Evolutionary conservation across 1,140 invertebrate species (phyloP).

Genomic region (Gryon sp.): DNA sequence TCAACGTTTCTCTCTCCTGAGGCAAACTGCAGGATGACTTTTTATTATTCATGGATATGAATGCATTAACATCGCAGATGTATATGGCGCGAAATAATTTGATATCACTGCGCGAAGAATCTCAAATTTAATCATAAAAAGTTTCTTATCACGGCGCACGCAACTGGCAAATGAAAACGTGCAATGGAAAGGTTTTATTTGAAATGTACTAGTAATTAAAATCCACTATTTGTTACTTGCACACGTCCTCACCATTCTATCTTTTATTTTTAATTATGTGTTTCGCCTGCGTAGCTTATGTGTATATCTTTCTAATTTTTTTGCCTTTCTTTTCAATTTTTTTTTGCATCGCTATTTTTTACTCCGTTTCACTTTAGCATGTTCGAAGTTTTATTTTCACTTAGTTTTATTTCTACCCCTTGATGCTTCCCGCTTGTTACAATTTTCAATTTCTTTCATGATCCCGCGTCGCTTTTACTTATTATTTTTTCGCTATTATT

Average conservation of each 20-base stretch:
- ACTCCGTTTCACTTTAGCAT: slow-evolving; percentile 2
- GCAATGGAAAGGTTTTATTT: no score
- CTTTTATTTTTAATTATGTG: slow-evolving; percentile 18
- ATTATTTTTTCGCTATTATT: slow-evolving; percentile 27
- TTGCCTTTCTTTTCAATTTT: slow-evolving; percentile 12
- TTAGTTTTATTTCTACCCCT: slow-evolving; percentile 13
- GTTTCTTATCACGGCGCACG: background rate
- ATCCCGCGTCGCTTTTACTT: slow-evolving; percentile 25
- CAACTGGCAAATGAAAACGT: no score
- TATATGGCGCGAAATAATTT: slow-evolving; percentile 4
- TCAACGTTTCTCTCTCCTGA: no score
- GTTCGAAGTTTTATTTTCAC: slow-evolving; percentile 35
- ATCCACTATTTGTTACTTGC: background rate
- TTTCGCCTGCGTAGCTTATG: background rate
- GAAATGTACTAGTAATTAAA: no score
- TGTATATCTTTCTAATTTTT: slow-evolving; percentile 19
- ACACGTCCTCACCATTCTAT: background rate
- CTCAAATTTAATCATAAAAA: background rate
- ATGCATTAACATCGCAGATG: slow-evolving; percentile 8
- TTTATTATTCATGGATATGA: slow-evolving; percentile 8
- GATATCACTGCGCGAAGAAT: slow-evolving; percentile 1
- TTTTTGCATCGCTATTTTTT: slow-evolving; percentile 24
- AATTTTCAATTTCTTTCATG: slow-evolving; percentile 45
- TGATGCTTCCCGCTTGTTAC: slow-evolving; percentile 20
- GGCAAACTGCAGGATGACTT: no score